Base-by-base conservation (phyloP, 2,797 vertebrate genomes). In the Siniperca obscura region DNA sequence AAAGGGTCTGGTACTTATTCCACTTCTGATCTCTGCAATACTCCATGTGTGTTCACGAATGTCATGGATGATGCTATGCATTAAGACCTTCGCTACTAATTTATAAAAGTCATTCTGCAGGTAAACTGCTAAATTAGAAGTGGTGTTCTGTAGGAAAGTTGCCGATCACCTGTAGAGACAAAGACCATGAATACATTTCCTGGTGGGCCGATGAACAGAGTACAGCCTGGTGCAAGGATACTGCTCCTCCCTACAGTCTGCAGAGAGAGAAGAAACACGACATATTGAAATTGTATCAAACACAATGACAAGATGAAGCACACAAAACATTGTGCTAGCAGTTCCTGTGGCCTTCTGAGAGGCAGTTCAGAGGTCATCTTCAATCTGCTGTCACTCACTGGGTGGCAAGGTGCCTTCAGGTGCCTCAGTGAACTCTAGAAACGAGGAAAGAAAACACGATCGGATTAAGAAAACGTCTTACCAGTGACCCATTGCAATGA, bases 201-300 rank as follows among this genome's bases (percentile, higher is more conserved):
- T 96, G 60, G 91, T 82, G 27, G 96, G 96, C 65, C 79, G 92
- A 80, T 96, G 95, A 62, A 96, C 95, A 0, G 96, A 96, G 91
- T 96, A 96, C 95, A 96, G 96, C 93, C 96, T 94, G 87, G 96
- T 96, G 92, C 96, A 96, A 0, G 94, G 93, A 59, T 96, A 96
- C 88, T 92, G 95, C 91, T 96, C 95, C 91, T 96, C 95, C 89
- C 95, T 93, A 42, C 96, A 96, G 59, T 91, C 96, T 96, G 87
- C 61, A 73, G 46, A 82, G 22, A 91, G 44, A 87, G 13, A 62
- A 61, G 25, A 66, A 7, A 59, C 14, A 17, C 7, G 13, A 59
- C 38, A 69, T 19, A 22, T 13, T 79, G 19, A 62, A 53, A 56
- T 21, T 5, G 46, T 2, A 53, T 55, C 30, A 16, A 19, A 59